Conservation (phyloP, 2,888 invertebrate species). For the Tholera decimalis region DNA sequence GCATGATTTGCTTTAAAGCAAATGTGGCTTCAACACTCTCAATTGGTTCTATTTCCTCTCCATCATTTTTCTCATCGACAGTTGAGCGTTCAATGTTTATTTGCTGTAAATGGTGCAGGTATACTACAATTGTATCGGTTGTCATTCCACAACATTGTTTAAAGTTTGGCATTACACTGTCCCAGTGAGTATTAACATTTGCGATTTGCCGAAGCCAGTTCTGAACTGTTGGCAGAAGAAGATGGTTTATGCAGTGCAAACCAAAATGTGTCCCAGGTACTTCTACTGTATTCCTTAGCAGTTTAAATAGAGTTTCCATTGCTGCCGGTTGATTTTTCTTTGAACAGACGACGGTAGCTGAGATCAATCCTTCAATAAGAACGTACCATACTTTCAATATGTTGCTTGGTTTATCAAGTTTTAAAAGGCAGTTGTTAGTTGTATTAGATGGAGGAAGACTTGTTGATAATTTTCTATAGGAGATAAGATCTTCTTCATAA, state of each 20-base stretch:
- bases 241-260: slow-evolving; percentile 97
- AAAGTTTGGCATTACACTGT: slow-evolving; percentile 96
- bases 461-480: slow-evolving; percentile 92
- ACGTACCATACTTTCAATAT: slow-evolving; percentile 98
- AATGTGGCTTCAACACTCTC: slow-evolving; percentile 92
- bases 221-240: slow-evolving; percentile 97
- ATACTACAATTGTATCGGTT: slow-evolving; percentile 97
- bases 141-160: slow-evolving; percentile 98
- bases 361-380: slow-evolving; percentile 96
- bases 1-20: slow-evolving; percentile 96
- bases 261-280: slow-evolving; percentile 97
- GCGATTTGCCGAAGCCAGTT: slow-evolving; percentile 96
- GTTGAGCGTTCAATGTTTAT: slow-evolving; percentile 85
- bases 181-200: slow-evolving; percentile 94
- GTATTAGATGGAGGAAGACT: slow-evolving; percentile 87
- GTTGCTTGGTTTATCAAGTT: slow-evolving; percentile 95
- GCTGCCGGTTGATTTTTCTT: slow-evolving; percentile 97
- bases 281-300: slow-evolving; percentile 94
- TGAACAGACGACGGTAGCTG: slow-evolving; percentile 96
- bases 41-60: slow-evolving; percentile 87
- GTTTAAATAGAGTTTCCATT: slow-evolving; percentile 96
- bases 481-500: slow-evolving; percentile 93
- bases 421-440: slow-evolving; percentile 91
- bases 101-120: slow-evolving; percentile 94
- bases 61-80: slow-evolving; percentile 83